Evolutionary conservation across 1,140 invertebrate species (phyloP), one percentile per base, ranked within the genome.

Genomic region (Drosophila pallidifrons): DNA sequence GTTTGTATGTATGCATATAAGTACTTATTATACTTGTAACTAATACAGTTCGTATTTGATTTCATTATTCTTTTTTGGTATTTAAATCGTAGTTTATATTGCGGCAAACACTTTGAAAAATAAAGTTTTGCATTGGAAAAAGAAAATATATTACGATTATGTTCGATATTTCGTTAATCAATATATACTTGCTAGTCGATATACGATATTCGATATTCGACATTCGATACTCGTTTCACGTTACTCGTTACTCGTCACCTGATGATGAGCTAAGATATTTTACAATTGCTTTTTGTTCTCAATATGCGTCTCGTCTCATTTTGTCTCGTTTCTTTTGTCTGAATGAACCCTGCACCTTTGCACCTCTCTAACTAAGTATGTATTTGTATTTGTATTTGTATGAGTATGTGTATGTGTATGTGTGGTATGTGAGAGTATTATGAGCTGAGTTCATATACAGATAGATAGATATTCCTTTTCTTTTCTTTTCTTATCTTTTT

Each of bases 61-160:
- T 52, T 52, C 4, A 5, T 41, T 16, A 11, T 49, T 41, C 20
- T 43, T 20, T 20, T 20, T 38, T 59, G 7, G 30, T 43, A 25
- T 32, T 66, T 47, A 16, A 16, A 58, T 61, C 61, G 51, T 64
- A 49, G 30, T 71, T 52, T 60, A 55, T 75, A 55, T 71, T 76
- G 80, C 74, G 43, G 83, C 83, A 89, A 87, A 88, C 52, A 88
- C 85, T 89, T 88, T 88, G 73, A 89, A 88, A 87, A 89, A 88
- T 88, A 88, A 88, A 88, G 83, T 88, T 63, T 89, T 81, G 80
- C 77, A 7, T 73, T 70, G 63, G 52, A 70, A 69, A 74, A 55
- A 61, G 55, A 59, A 73, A 38, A 68, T 46, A 38, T 54, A 30
- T 61, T 63, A 72, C 41, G 51, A 51, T 61, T 65, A 30, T n/a